A percentile compares a stretch with the other conserved stretches of the same genome.
Conservation (phyloP, 2,113 vertebrate species). For the Psilopogon haemacephalus region DNA sequence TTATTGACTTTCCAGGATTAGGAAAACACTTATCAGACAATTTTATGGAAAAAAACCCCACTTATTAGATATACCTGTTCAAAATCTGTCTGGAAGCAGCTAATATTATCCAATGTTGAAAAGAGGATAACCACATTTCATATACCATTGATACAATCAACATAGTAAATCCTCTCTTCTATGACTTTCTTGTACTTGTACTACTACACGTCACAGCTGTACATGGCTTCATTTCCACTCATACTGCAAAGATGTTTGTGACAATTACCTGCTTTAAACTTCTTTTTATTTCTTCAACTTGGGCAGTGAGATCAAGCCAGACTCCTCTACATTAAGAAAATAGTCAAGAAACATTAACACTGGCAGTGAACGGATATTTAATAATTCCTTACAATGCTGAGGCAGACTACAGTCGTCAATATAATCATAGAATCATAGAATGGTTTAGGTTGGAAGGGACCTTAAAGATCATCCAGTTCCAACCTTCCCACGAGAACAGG, state of each 20-base stretch:
- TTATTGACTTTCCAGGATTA: constrained; percentile 4
- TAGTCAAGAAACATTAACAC: neutral
- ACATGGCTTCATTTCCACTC: neutral
- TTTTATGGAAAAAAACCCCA: no score
- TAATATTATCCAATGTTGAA: neutral
- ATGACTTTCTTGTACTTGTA: neutral
- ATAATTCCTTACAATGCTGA: constrained; percentile 9
- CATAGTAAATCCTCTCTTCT: neutral
- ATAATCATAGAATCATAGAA: no score
- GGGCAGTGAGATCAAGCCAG: neutral
- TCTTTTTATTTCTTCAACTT: neutral
- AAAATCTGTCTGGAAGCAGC: neutral
- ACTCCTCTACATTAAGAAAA: neutral
- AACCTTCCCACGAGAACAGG: no score
- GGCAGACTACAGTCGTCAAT: neutral
- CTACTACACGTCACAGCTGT: neutral
- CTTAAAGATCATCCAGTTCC: no score
- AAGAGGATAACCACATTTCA: neutral
- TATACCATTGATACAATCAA: neutral
- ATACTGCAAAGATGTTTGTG: neutral
- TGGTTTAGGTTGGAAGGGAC: no score
- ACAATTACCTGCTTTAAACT: neutral
- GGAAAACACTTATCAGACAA: neutral
- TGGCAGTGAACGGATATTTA: constrained; percentile 4
- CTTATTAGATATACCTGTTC: no score